Evolutionary conservation across 2,888 invertebrate species (phyloP).

Genomic region (Tetheella fluctuosa): DNA sequence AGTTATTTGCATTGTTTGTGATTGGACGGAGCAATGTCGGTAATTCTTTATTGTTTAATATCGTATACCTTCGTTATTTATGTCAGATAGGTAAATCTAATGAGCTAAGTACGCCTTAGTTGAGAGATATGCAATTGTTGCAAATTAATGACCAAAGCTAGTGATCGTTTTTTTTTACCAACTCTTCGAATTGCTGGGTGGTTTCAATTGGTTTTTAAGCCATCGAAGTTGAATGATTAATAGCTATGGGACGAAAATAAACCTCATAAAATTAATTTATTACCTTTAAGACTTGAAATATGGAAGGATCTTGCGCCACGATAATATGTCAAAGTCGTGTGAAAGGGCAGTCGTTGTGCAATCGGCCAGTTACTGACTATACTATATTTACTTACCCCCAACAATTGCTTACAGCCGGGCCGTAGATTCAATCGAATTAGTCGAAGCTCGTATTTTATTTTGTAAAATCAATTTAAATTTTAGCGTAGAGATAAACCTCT

Average conservation of each 20-base stretch:
- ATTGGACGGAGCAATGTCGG: not conserved
- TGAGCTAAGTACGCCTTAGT: not conserved
- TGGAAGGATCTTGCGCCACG: conserved; percentile 53
- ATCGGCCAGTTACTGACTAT: conserved; percentile 43
- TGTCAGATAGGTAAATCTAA: not conserved
- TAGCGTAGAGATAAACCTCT: no score
- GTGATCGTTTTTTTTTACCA: not conserved
- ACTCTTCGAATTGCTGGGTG: not conserved
- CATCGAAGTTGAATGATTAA: not conserved
- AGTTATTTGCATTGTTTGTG: not conserved
- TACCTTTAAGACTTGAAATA: conserved; percentile 26
- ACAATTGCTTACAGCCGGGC: not conserved
- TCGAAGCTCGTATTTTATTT: no score
- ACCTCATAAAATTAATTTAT: not conserved
- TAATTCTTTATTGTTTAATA: not conserved
- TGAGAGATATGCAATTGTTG: not conserved
- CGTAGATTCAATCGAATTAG: no score
- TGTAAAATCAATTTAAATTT: no score
- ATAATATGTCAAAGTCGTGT: conserved; percentile 69
- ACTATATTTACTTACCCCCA: not conserved
- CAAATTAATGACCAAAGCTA: no score
- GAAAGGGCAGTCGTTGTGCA: conserved; percentile 63
- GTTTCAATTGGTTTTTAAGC: not conserved
- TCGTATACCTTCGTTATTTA: not conserved
- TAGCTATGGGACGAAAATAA: not conserved